Percentiles rank a stretch among this genome's conserved stretches.
Evolutionary conservation across 2,888 invertebrate genomes (phyloP).

Genomic region (Agrotis ipsilon): DNA sequence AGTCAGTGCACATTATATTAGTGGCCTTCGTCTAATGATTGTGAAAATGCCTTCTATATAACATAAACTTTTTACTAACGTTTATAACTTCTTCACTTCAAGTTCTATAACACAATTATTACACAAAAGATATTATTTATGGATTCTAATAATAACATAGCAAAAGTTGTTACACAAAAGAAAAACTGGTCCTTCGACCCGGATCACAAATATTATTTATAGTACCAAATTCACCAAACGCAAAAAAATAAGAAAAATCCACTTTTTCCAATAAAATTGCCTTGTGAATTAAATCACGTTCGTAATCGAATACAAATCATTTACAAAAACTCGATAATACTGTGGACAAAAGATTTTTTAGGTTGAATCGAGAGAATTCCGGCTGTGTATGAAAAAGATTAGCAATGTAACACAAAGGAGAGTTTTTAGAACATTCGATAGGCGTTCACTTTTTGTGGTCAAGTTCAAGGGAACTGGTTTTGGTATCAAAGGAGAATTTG

Average conservation of each 20-base stretch:
- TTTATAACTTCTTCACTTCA: slow-evolving; percentile 22
- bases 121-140: neutral
- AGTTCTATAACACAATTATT: neutral
- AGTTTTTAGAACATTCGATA: slow-evolving; percentile 64
- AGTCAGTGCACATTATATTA: neutral
- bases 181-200: no score
- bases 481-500: slow-evolving; percentile 32
- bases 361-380: slow-evolving; percentile 67
- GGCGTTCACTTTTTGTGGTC: slow-evolving; percentile 57
- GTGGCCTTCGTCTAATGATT: slow-evolving; percentile 23
- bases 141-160: slow-evolving; percentile 1
- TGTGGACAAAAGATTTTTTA: slow-evolving; percentile 70
- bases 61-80: slow-evolving; percentile 31
- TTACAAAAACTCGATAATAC: slow-evolving; percentile 60
- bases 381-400: slow-evolving; percentile 72
- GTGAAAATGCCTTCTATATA: slow-evolving; percentile 49
- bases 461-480: slow-evolving; percentile 68
- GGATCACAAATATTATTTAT: neutral
- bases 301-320: slow-evolving; percentile 44
- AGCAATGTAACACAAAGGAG: slow-evolving; percentile 63
- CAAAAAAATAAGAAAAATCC: neutral
- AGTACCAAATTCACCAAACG: slow-evolving; percentile 15
- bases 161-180: no score
- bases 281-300: slow-evolving; percentile 46
- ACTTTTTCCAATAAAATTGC: slow-evolving; percentile 41